Conservation (phyloP, 2,888 invertebrate species). For the Deilephila porcellus region DNA sequence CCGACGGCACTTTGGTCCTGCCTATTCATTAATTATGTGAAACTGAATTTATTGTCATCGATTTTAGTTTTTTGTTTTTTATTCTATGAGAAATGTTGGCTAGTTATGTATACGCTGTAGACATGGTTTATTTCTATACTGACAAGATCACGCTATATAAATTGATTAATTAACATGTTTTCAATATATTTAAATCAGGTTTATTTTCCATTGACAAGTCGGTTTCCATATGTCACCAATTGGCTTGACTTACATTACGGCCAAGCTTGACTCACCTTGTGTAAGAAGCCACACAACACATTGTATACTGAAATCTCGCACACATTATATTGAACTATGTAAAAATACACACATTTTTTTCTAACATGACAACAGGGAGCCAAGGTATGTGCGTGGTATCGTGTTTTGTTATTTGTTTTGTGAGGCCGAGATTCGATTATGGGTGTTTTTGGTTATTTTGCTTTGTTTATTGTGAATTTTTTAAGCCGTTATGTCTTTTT, state of each 20-base stretch:
- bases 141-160: too few species aligned
- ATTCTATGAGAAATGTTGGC: too few species aligned
- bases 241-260: not conserved
- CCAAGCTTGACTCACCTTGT: not conserved
- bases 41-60: too few species aligned
- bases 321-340: not conserved
- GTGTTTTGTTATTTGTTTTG: not conserved
- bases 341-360: constrained; percentile 47
- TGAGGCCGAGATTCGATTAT: not conserved
- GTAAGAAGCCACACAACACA: constrained; percentile 8
- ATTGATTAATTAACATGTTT: too few species aligned
- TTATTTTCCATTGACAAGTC: not conserved
- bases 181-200: not conserved
- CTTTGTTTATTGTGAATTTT: not conserved
- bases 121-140: too few species aligned
- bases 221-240: constrained; percentile 1
- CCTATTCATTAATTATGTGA: too few species aligned
- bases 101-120: too few species aligned
- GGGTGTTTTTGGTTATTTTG: constrained; percentile 9
- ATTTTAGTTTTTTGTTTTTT: too few species aligned
- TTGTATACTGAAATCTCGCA: not conserved
- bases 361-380: constrained; percentile 74
- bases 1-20: too few species aligned
- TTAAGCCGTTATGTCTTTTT: not conserved
- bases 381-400: constrained; percentile 59